phyloP scores from a whole-genome alignment of 2,113 vertebrate genomes.

The Brachypteracias leptosomus region DNA sequence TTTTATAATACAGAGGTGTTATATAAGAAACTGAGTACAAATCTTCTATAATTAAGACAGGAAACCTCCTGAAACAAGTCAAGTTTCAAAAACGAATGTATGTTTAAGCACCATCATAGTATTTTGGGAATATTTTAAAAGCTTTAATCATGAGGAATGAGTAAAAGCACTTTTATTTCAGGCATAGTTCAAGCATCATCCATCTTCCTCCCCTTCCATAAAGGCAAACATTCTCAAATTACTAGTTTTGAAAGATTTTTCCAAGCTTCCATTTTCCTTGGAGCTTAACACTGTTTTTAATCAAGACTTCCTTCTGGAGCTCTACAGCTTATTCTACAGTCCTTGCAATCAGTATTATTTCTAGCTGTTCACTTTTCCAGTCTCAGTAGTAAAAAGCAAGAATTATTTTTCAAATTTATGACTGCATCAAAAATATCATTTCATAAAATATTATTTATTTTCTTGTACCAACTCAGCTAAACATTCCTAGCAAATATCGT shows the following conservation, averaged over 20 bases:
- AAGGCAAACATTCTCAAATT: conserved; percentile 39
- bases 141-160: background rate
- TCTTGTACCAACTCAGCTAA: background rate
- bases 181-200: conserved; percentile 14
- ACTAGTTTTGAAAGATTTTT: conserved; percentile 38
- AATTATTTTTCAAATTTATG: background rate
- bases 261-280: conserved; percentile 34
- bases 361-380: background rate
- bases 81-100: conserved; percentile 18
- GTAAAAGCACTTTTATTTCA: conserved; percentile 39
- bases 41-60: background rate
- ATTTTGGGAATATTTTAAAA: conserved; percentile 31
- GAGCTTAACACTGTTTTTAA: conserved; percentile 3
- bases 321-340: background rate
- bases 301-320: background rate
- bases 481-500: background rate
- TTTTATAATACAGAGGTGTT: background rate
- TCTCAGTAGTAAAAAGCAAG: background rate
- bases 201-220: conserved; percentile 38
- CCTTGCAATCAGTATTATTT: background rate
- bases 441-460: background rate
- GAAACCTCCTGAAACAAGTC: background rate
- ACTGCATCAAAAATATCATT: background rate
- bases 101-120: background rate
- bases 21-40: background rate